phyloP scores from a whole-genome alignment of 2,113 vertebrate species.

The Ciconia boyciana region DNA sequence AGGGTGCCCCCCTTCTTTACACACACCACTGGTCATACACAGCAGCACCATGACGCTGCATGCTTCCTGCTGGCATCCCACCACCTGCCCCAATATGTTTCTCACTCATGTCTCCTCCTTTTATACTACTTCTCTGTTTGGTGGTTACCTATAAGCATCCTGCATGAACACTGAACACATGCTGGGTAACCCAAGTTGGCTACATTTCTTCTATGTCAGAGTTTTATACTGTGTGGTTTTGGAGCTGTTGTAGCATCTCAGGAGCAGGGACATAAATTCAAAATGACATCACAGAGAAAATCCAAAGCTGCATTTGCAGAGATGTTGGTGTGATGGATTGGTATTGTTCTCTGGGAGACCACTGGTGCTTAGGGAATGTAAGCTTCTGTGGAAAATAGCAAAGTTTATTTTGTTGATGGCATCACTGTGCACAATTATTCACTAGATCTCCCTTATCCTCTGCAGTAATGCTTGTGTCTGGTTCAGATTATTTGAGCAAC shows the following conservation, averaged over 20 bases:
- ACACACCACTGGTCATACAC: background rate
- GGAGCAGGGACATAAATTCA: background rate
- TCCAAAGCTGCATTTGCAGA: background rate
- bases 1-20: background rate
- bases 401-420: background rate
- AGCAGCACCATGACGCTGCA: background rate
- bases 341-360: background rate
- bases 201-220: background rate
- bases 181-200: background rate
- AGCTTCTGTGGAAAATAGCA: background rate
- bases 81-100: rapidly evolving
- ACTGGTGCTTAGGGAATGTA: background rate
- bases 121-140: background rate
- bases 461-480: background rate
- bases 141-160: background rate
- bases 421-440: background rate
- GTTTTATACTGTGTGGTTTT: background rate
- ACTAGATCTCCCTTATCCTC: background rate
- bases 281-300: background rate
- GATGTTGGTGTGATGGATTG: background rate
- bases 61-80: background rate
- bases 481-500: background rate
- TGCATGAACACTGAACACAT: background rate
- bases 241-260: background rate
- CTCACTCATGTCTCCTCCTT: background rate